phyloP scores from a whole-genome alignment of 2,113 vertebrate genomes.

The Miniopterus natalensis region DNA sequence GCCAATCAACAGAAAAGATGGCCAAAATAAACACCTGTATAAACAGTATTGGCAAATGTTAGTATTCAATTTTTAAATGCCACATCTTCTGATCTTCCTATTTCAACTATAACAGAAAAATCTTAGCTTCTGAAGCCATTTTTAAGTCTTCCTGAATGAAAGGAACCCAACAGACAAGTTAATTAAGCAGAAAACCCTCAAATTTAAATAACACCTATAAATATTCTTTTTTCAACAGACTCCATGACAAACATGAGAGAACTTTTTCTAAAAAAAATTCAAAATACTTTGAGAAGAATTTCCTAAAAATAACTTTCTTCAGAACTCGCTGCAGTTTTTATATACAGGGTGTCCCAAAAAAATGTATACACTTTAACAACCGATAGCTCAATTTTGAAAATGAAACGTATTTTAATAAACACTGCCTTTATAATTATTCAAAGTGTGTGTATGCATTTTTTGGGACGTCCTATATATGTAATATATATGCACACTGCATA shows the following conservation, averaged over 20 bases:
- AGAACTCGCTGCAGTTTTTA: neutral
- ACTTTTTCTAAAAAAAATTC: slow-evolving; percentile 44
- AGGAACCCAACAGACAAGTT: neutral
- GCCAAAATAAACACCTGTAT: slow-evolving; percentile 31
- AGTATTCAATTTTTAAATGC: neutral
- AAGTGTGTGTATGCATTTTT: too few relatives aligned
- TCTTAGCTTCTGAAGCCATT: neutral
- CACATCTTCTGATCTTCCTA: neutral
- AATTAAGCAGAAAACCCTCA: slow-evolving; percentile 43
- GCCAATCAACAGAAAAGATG: slow-evolving; percentile 13
- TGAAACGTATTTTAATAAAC: too few relatives aligned
- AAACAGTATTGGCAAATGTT: neutral
- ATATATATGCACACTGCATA: neutral
- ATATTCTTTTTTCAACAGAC: slow-evolving; percentile 28
- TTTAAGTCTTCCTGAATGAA: neutral
- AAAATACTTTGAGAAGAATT: slow-evolving; percentile 52
- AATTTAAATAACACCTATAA: slow-evolving; percentile 50
- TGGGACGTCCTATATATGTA: too few relatives aligned
- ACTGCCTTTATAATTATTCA: too few relatives aligned
- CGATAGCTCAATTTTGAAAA: too few relatives aligned
- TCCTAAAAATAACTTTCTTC: slow-evolving; percentile 55
- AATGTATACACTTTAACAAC: too few relatives aligned
- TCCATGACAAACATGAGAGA: slow-evolving; percentile 20
- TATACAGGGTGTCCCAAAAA: neutral
- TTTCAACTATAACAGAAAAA: neutral